These are phyloP conservation scores for Nasonia longicornis DNA, from an alignment of 1,140 invertebrate species.

Conservation along the genomic window DNA sequence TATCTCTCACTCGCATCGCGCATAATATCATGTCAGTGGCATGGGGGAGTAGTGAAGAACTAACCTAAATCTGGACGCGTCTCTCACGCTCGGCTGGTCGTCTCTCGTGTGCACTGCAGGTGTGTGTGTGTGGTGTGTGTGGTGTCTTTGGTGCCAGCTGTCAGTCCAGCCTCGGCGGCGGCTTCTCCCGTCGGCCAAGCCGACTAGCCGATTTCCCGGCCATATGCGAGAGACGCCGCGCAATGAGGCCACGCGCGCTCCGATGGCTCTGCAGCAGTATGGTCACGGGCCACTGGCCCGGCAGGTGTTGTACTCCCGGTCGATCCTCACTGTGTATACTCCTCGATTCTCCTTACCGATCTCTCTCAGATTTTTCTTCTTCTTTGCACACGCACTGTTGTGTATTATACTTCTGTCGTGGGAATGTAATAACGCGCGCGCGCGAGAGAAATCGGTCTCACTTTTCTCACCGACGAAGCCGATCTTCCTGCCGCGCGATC, in stretches of 20 bases:
- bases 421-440: too few relatives aligned
- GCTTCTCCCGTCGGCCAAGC: conserved; percentile 2
- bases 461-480: neutral
- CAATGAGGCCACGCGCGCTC: conserved; percentile 33
- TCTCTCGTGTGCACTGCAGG: too few relatives aligned
- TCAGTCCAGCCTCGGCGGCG: conserved; percentile 1
- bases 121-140: too few relatives aligned
- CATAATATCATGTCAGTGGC: too few relatives aligned
- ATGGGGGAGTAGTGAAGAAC: too few relatives aligned
- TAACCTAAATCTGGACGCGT: too few relatives aligned
- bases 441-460: neutral
- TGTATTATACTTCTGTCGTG: neutral
- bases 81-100: too few relatives aligned
- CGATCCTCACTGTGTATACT: neutral
- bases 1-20: too few relatives aligned
- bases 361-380: neutral
- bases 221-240: conserved; percentile 14
- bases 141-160: neutral
- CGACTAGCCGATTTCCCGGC: conserved; percentile 12
- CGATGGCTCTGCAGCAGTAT: neutral
- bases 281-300: conserved; percentile 12
- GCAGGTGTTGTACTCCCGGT: conserved; percentile 1
- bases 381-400: neutral
- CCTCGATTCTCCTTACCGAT: too few relatives aligned
- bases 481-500: neutral